Base-by-base conservation (phyloP, 53 echinoderm and acorn worm genomes). In the Paracentrotus lividus region DNA sequence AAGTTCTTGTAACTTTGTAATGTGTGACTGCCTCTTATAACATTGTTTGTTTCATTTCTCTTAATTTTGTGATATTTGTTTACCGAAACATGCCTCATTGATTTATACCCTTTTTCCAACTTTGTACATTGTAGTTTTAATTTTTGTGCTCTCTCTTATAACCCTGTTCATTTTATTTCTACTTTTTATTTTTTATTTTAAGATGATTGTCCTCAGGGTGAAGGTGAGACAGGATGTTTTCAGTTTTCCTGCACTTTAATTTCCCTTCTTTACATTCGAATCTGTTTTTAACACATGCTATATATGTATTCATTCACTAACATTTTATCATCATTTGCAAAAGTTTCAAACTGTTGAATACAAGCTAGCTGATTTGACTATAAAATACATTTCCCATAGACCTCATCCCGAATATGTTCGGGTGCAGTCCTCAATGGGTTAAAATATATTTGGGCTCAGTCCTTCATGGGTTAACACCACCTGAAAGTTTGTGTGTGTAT, bases 101-200 rank as follows among this genome's bases (percentile, higher is more conserved):
- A n/a, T n/a, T n/a, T n/a, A 36, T 36, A 68, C 36, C 33, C 36
- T 4, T 15, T 68, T 68, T 26, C 10, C 12, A 68, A 68, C 24
- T 21, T 59, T 24, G 5, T 59, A 59, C 59, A n/a, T n/a, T n/a
- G n/a, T n/a, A n/a, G n/a, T n/a, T n/a, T n/a, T n/a, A n/a, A n/a
- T 4, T 44, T 78, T 33, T 3, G 9, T 78, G 10, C 78, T 12
- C 78, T 75, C 44, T 49, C 26, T 81, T 26, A 29, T 31, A 38
- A 72, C 72, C 49, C 42, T 47, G 27, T 81, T 77, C 23, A 16
- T 77, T 42, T 77, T 24, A 23, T 81, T 42, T 77, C 45, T 44
- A 44, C 43, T 77, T 81, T 81, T 27, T 18, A 49, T 45, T 47
- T n/a, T 81, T 81, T 81, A n/a, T 81, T 45, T 81, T 81, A 81